Evolutionary conservation across 2,888 invertebrate genomes (phyloP).

Genomic region (Tachina fera): DNA sequence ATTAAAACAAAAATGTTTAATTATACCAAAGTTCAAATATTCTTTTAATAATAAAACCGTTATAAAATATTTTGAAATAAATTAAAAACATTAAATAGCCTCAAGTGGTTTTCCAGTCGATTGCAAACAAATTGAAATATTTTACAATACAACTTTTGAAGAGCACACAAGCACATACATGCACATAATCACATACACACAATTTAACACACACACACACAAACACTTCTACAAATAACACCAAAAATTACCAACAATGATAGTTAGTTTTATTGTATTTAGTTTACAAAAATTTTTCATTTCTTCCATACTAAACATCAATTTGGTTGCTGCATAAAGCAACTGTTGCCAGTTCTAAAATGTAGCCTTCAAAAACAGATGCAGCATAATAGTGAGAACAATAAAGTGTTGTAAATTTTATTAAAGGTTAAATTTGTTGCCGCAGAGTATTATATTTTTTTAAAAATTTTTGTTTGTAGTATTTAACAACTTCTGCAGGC

Average conservation of each 20-base stretch:
- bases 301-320: conserved; percentile 29
- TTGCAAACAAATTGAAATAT: conserved; percentile 60
- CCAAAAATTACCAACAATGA: conserved; percentile 11
- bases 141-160: not conserved
- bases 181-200: not conserved
- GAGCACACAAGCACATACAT: not conserved
- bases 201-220: not conserved
- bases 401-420: conserved; percentile 54
- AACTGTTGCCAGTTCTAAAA: conserved; percentile 26
- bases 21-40: not conserved
- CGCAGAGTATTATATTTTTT: conserved; percentile 10
- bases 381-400: conserved; percentile 2
- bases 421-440: conserved; percentile 33
- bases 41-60: not conserved
- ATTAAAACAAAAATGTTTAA: too few relatives aligned
- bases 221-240: not conserved
- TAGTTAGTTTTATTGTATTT: conserved; percentile 8
- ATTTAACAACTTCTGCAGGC: conserved; percentile 12
- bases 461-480: not conserved
- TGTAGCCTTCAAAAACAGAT: not conserved
- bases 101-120: conserved; percentile 55
- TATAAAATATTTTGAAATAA: conserved; percentile 44
- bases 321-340: not conserved
- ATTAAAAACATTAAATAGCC: conserved; percentile 56
- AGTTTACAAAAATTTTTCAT: not conserved